A percentile compares a stretch with the other conserved stretches of the same genome.
Evolutionary conservation across 2,113 vertebrate species (phyloP).

Genomic region (Bagarius yarrelli): DNA sequence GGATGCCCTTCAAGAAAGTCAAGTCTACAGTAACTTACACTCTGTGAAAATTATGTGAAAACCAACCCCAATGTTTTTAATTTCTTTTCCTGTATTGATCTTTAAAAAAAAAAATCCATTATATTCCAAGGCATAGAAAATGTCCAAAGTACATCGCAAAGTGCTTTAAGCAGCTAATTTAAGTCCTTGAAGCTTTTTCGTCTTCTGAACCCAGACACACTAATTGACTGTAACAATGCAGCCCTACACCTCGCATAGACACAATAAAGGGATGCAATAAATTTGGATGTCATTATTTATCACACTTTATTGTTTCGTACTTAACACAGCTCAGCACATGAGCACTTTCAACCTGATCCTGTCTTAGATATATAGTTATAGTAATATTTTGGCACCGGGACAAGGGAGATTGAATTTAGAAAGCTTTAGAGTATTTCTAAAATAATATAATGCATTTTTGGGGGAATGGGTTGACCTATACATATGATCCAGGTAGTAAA

Average conservation of each 20-base stretch:
- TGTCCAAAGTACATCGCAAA: neutral
- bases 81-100: neutral
- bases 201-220: neutral
- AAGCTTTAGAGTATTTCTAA: neutral
- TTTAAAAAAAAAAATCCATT: too few species aligned
- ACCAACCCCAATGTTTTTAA: neutral
- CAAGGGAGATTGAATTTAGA: neutral
- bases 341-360: neutral
- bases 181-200: neutral
- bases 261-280: neutral
- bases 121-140: neutral
- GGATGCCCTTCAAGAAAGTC: neutral
- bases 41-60: neutral
- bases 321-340: neutral
- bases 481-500: too few species aligned
- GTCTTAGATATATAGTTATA: neutral
- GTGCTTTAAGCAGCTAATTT: conserved; percentile 2
- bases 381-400: neutral
- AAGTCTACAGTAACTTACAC: neutral
- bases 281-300: neutral
- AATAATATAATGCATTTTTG: neutral
- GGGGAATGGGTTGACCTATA: too few species aligned
- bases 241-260: neutral
- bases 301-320: neutral
- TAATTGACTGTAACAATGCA: conserved; percentile 3